Evolutionary conservation across 2,113 vertebrate genomes (phyloP).

Genomic region (Hydrochoerus hydrochaeris): DNA sequence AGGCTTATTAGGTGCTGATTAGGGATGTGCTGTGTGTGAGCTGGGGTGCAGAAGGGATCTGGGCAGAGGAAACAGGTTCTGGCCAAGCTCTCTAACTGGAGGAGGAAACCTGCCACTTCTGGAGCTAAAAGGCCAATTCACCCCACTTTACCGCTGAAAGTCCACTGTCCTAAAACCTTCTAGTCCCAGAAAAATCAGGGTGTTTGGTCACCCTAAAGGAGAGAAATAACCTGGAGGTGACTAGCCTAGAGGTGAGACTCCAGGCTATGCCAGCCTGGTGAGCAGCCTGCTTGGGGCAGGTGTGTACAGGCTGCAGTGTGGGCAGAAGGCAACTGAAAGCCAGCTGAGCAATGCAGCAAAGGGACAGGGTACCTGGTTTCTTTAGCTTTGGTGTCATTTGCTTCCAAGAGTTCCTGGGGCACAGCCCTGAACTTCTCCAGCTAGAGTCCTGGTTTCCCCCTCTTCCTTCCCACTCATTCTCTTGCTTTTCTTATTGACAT

Average conservation of each 20-base stretch:
- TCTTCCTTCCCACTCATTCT: neutral
- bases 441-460: neutral
- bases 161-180: neutral
- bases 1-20: neutral
- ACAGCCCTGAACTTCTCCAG: no score
- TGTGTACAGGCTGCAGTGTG: neutral
- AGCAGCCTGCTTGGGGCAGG: neutral
- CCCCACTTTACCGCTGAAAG: neutral
- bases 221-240: neutral
- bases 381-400: neutral
- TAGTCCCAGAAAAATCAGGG: neutral
- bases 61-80: neutral
- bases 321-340: neutral
- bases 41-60: neutral
- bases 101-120: neutral
- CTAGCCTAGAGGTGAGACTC: neutral
- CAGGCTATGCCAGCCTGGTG: neutral
- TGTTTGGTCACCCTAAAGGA: neutral
- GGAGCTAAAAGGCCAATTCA: neutral
- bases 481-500: neutral
- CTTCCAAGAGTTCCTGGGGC: neutral
- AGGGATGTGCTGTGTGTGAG: neutral
- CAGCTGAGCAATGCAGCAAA: neutral
- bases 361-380: neutral
- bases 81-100: no score